These are phyloP conservation scores for Regulus satrapa DNA, from an alignment of 2,113 vertebrate species.

Conservation along the genomic window DNA sequence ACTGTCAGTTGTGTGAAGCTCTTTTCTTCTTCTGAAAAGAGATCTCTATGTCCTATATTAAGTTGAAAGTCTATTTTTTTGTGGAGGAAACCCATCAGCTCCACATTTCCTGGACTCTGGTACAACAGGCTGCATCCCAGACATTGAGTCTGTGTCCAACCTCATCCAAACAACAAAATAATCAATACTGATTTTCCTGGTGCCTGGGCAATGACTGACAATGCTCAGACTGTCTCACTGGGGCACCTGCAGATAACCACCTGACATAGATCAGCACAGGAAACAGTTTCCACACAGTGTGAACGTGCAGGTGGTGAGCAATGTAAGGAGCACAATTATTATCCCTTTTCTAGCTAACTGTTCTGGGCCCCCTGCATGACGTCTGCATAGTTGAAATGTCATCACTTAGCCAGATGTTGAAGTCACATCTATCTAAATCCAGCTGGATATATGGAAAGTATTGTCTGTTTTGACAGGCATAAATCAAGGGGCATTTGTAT, in stretches of 20 bases:
- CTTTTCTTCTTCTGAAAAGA: background rate
- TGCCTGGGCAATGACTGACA: slow-evolving; percentile 29
- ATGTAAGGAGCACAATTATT: slow-evolving; percentile 31
- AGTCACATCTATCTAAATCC: slow-evolving; percentile 44
- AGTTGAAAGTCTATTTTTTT: background rate
- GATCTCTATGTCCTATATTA: background rate
- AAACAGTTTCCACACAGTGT: slow-evolving; percentile 49
- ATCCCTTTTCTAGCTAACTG: slow-evolving; percentile 24
- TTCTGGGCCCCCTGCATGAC: slow-evolving; percentile 31
- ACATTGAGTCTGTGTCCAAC: background rate
- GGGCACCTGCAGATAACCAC: slow-evolving; percentile 48
- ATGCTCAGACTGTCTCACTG: background rate
- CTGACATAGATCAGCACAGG: slow-evolving; percentile 60
- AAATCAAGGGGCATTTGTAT: slow-evolving; percentile 62
- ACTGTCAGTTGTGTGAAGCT: background rate
- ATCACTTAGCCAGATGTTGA: slow-evolving; percentile 70
- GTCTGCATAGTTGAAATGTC: slow-evolving; percentile 51
- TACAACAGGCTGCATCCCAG: background rate
- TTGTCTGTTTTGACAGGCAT: slow-evolving; percentile 34
- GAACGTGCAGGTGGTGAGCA: slow-evolving; percentile 44
- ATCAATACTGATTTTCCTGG: background rate
- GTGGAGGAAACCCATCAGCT: background rate
- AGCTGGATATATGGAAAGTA: slow-evolving; percentile 25
- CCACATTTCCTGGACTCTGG: background rate
- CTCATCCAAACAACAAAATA: background rate